Percentiles rank a stretch among this genome's conserved stretches.
These are phyloP conservation scores for Montipora capricornis DNA, from an alignment of 64 coral and sea anemone genomes.

Conservation along the genomic window DNA sequence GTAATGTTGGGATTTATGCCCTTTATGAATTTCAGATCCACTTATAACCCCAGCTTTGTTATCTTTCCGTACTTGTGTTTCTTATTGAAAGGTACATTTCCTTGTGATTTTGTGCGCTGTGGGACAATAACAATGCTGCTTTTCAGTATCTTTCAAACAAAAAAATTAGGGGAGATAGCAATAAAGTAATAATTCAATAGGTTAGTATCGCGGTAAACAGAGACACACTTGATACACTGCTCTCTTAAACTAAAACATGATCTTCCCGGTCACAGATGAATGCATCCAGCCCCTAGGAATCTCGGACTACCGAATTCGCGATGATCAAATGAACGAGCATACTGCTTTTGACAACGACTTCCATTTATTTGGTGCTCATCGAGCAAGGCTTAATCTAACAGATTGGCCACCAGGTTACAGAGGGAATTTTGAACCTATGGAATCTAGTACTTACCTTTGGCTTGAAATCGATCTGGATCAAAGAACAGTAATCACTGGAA, in stretches of 20 bases:
- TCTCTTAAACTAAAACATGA: background rate
- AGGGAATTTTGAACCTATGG: background rate
- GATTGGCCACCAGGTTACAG: slow-evolving; percentile 70
- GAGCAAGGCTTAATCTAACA: slow-evolving; percentile 75
- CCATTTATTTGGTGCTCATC: slow-evolving; percentile 60
- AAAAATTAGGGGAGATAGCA: too few species aligned
- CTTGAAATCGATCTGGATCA: slow-evolving; percentile 45
- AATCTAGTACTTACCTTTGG: background rate
- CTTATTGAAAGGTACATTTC: too few species aligned
- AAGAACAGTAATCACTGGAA: slow-evolving; percentile 66
- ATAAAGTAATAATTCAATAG: too few species aligned
- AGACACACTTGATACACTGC: too few species aligned
- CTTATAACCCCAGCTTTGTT: too few species aligned
- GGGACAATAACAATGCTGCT: too few species aligned
- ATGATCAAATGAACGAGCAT: slow-evolving; percentile 36
- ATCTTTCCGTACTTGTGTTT: too few species aligned
- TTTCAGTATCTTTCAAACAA: too few species aligned
- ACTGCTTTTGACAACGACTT: slow-evolving; percentile 59
- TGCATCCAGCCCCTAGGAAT: slow-evolving; percentile 55
- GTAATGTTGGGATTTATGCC: too few species aligned
- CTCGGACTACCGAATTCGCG: slow-evolving; percentile 58
- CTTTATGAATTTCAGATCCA: too few species aligned
- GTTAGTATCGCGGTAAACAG: too few species aligned
- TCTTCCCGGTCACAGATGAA: slow-evolving; percentile 6
- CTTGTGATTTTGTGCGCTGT: too few species aligned